Conservation (phyloP, 1,140 invertebrate species). For the Agrilus planipennis region DNA sequence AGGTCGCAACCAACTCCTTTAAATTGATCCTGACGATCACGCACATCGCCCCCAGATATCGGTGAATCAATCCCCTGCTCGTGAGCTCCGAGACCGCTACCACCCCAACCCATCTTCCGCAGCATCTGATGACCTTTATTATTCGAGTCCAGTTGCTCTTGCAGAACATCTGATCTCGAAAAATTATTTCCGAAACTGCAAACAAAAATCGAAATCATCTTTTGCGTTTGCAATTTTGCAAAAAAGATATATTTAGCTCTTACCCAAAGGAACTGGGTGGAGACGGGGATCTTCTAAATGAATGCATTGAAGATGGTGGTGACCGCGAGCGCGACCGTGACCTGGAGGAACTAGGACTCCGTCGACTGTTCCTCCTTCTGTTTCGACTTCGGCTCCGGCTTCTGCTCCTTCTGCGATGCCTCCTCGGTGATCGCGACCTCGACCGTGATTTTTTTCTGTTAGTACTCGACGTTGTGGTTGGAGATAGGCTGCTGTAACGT, state of each 20-base stretch:
- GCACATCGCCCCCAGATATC: constrained; percentile 80
- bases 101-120: constrained; percentile 90
- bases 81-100: constrained; percentile 72
- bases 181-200: neutral
- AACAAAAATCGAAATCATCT: neutral
- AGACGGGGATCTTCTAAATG: constrained; percentile 34
- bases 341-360: constrained; percentile 24
- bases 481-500: constrained; percentile 54
- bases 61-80: constrained; percentile 93
- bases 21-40: constrained; percentile 84
- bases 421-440: constrained; percentile 6
- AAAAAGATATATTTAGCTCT: neutral
- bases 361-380: constrained; percentile 19
- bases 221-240: too few relatives aligned
- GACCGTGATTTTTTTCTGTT: constrained; percentile 5
- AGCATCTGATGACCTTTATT: constrained; percentile 95
- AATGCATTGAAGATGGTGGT: constrained; percentile 22
- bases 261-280: constrained; percentile 29
- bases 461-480: constrained; percentile 24
- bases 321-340: constrained; percentile 34
- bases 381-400: constrained; percentile 21
- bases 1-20: constrained; percentile 85
- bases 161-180: constrained; percentile 5
- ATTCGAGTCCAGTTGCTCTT: constrained; percentile 60
- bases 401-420: constrained; percentile 5